These are phyloP conservation scores for Temnothorax nylanderi DNA, from an alignment of 1,140 invertebrate species.

Conservation along the genomic window DNA sequence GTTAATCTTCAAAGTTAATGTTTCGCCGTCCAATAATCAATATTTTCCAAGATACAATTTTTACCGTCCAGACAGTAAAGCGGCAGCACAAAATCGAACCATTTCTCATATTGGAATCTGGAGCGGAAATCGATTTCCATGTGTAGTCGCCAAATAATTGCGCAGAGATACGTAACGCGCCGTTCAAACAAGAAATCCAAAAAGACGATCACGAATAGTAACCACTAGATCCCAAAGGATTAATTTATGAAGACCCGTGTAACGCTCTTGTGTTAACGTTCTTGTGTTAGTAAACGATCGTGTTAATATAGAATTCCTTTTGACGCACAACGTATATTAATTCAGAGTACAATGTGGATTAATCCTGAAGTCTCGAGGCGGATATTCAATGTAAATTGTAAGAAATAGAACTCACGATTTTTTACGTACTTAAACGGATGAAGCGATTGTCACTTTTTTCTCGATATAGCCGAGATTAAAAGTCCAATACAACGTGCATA, in stretches of 20 bases:
- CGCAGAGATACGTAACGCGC: not conserved
- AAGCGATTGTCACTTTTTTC: not conserved
- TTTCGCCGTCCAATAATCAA: not conserved
- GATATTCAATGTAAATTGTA: not conserved
- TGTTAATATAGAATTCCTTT: constrained; percentile 22
- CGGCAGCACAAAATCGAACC: not conserved
- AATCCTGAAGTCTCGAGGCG: not conserved
- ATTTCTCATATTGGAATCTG: not conserved
- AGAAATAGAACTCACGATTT: not conserved
- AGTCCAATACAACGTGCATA: not conserved
- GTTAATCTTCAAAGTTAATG: constrained; percentile 37
- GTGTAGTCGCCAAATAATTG: constrained; percentile 39
- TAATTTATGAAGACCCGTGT: constrained; percentile 12
- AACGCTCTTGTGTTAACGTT: not conserved
- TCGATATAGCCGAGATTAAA: not conserved
- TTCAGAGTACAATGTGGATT: not conserved
- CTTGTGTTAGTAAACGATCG: not conserved
- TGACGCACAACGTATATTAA: constrained; percentile 12
- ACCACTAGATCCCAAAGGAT: not conserved
- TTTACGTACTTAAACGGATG: not conserved
- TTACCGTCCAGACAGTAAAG: not conserved
- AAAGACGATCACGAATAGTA: constrained; percentile 1
- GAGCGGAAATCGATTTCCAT: constrained; percentile 1
- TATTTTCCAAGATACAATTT: constrained; percentile 26
- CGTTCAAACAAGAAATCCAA: constrained; percentile 29